Base-by-base conservation (phyloP, 2,797 vertebrate genomes). In the Gadopsis marmoratus region DNA sequence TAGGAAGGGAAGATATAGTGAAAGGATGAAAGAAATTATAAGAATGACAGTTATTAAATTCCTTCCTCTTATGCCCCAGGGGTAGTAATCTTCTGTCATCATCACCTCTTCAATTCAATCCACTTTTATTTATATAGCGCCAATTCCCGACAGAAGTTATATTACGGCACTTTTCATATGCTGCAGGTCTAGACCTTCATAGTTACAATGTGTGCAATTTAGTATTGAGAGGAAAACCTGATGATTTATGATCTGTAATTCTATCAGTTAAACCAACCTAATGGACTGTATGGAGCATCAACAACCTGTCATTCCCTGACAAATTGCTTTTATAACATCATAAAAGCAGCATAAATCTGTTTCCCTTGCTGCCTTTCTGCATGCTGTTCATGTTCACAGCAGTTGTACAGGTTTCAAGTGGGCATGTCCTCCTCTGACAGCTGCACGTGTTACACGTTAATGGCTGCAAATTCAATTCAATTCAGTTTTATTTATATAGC, bases 11-110 rank as follows among this genome's bases (percentile, higher is more conserved):
- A 56, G 33, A 65, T 17, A 45, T 55, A 54, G 68, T 55, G 10
- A 79, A 83, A 76, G 29, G 35, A 70, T 73, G 39, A 76, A 60
- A 59, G 41, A 43, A 51, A 56, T 54, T 7, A 47, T 43, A 37
- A 48, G 74, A 4, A 12, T n/a, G 50, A 12, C 43, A 12, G 17
- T 67, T 75, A 63, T 83, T 76, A 58, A 74, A 79, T 81, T 68
- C 61, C 53, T 61, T 59, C 48, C n/a, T 76, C 13, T 62, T 62
- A 11, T 50, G 45, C 43, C 64, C 59, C 58, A 71, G 76, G 84
- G 31, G 37, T 7, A 51, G 50, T 47, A 31, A 60, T 53, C 41
- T 56, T 68, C 50, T 12, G 26, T 73, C 58, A 70, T 26, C 35
- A 51, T 76, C 33, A 53, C 35, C 21, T 67, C 23, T 39, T 23